Conservation (phyloP, 2,797 vertebrate species). For the Natrix natrix region DNA sequence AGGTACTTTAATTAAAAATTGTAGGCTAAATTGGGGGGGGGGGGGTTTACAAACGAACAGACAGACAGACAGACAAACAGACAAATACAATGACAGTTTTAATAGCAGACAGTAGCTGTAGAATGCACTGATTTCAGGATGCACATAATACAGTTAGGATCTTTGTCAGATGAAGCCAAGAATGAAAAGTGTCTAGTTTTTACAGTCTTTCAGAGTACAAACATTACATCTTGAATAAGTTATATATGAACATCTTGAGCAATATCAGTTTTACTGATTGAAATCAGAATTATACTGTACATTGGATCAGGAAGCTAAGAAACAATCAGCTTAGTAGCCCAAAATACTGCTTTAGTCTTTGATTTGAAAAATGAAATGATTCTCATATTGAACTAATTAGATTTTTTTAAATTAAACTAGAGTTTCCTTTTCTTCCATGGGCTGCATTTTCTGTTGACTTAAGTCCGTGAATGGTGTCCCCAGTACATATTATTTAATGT, state of each 20-base stretch:
- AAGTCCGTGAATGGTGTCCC: neutral
- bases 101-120: neutral
- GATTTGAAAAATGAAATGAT: neutral
- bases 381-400: neutral
- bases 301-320: neutral
- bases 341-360: neutral
- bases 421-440: neutral
- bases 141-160: neutral
- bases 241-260: neutral
- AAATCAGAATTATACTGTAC: neutral
- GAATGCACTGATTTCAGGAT: neutral
- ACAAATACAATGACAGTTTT: neutral
- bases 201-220: neutral
- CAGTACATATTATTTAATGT: neutral
- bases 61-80: neutral
- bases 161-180: neutral
- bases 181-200: neutral
- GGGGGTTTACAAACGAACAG: neutral
- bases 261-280: neutral
- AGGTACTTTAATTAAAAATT: neutral
- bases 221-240: neutral
- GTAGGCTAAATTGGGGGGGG: neutral
- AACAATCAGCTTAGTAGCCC: neutral
- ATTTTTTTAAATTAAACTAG: neutral
- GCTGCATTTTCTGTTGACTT: neutral